Conservation (phyloP, 2,888 invertebrate species). For the Amiota mariae region DNA sequence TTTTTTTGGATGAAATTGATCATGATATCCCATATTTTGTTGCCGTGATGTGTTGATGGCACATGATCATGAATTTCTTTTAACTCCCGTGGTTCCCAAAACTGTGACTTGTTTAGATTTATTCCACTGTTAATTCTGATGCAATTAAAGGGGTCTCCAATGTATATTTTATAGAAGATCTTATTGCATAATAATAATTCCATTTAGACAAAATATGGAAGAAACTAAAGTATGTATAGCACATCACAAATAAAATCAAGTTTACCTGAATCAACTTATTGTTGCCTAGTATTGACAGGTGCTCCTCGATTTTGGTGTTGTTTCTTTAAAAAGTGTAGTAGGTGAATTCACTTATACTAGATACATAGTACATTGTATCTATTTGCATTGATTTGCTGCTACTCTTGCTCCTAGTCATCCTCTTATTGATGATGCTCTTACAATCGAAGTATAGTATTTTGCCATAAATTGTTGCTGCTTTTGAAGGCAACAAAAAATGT, state of each 20-base stretch:
- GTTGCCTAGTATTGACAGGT: conserved; percentile 2
- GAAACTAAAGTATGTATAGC: background rate
- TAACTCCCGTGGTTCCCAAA: background rate
- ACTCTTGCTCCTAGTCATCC: no score
- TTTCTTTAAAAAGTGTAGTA: background rate
- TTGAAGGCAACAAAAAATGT: conserved; percentile 61
- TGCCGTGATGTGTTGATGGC: background rate
- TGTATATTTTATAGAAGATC: no score
- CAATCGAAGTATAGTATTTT: background rate
- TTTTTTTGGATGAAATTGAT: no score
- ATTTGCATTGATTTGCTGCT: conserved; percentile 21
- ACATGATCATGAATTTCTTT: background rate
- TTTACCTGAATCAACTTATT: background rate
- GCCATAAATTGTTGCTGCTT: background rate
- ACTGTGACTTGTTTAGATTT: no score
- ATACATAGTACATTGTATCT: conserved; percentile 3
- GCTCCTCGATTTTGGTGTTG: background rate
- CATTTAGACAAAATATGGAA: background rate
- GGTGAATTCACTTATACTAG: background rate
- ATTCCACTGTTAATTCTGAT: no score
- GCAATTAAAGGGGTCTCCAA: no score
- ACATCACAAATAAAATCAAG: background rate
- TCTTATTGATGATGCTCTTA: no score
- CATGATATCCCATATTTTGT: background rate
- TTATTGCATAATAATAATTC: no score